Base-by-base conservation (phyloP, 2,888 invertebrate species). In the Heteromyza rotundicornis region DNA sequence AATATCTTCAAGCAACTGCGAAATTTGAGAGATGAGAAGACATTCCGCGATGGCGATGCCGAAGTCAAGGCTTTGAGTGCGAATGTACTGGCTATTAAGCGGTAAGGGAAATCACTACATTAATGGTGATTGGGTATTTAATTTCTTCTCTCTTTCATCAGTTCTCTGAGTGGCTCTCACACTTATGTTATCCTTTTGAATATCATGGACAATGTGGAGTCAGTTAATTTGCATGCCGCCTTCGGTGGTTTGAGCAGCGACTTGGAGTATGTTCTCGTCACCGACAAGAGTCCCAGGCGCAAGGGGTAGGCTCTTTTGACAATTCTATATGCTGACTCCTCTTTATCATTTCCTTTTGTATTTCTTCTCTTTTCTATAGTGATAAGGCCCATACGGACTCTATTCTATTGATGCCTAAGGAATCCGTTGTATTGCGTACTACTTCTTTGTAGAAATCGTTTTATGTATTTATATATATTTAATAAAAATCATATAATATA, bases 1-100 rank as follows among this genome's bases (percentile, higher is more conserved):
- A 85, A 86, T 67, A 84, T 89, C 64, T 90, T 88, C 79, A 86
- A 87, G 69, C 84, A 85, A 24, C 75, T 89, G 55, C 84, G 84
- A 0, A 72, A 77, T 0, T 62, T 82, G 32, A 85, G 89, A 24
- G 82, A 80, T 53, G 82, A 85, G 23, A 73, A 81, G 0, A 83
- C 84, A 0, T 81, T 90, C 24, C 84, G 82, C 69, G 63, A 86
- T 19, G 89, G 89, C 10, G 83, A 85, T 72, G 82, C 86, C 27
- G 83, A 85, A 44, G 85, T 80, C 0, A 71, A 68, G 10, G 75
- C 80, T n/a, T 63, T 80, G 19, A 77, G 72, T 32, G 65, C 70
- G 22, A 74, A 86, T 67, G 84, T 89, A 0, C 84, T 89, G 59
- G 86, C 72, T 27, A 70, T 80, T 10, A 77, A 77, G 36, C 77